Evolutionary conservation across 1,140 invertebrate genomes (phyloP).

Genomic region (Ooceraea biroi): DNA sequence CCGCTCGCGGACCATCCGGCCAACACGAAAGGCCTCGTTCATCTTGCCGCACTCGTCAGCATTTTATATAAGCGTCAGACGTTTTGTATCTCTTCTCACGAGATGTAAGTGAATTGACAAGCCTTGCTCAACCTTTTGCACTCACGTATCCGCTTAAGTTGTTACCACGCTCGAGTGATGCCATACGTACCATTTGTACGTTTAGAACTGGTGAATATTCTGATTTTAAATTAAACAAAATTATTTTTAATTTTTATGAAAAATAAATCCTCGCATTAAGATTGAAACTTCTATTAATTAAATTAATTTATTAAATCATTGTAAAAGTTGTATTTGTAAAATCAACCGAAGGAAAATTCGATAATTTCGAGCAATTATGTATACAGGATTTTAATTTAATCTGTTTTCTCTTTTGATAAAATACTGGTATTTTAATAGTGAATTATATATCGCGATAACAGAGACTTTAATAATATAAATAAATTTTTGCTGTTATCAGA

Average conservation of each 20-base stretch:
- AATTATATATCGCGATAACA: background rate
- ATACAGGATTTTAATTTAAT: background rate
- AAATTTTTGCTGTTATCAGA: constrained; percentile 9
- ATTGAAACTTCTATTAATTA: no score
- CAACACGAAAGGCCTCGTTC: constrained; percentile 16
- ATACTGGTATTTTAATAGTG: background rate
- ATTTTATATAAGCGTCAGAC: constrained; percentile 46
- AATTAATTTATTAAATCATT: no score
- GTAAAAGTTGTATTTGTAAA: background rate
- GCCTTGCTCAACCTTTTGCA: constrained; percentile 22
- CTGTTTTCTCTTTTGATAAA: background rate
- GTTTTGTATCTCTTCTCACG: constrained; percentile 32
- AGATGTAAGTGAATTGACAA: constrained; percentile 26
- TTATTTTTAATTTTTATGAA: background rate
- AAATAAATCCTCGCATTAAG: no score
- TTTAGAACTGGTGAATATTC: background rate
- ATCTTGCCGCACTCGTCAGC: constrained; percentile 9
- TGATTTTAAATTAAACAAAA: constrained; percentile 7
- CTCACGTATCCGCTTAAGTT: constrained; percentile 7
- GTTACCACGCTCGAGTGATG: no score
- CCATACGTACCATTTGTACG: background rate
- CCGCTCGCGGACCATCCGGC: background rate
- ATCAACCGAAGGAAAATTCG: background rate
- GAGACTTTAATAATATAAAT: background rate
- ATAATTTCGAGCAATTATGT: background rate